Percentiles rank a stretch among this genome's conserved stretches.
These are phyloP conservation scores for Cataglyphis albicans DNA, from an alignment of 2,888 invertebrate genomes.

Conservation along the genomic window DNA sequence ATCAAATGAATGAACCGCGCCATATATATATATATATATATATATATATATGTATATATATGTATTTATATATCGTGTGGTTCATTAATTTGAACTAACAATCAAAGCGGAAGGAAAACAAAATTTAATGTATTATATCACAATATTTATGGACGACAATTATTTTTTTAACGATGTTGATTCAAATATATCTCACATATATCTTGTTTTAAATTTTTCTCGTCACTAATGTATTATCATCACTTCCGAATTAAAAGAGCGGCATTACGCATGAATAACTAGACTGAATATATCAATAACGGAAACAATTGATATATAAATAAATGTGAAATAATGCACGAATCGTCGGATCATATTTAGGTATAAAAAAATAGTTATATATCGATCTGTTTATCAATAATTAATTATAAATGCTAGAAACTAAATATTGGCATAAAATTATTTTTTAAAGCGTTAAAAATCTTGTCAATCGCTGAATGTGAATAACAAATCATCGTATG, in stretches of 20 bases:
- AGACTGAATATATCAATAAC: background rate
- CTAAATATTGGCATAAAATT: background rate
- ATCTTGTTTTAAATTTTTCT: background rate
- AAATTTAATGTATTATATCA: background rate
- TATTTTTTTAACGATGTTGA: background rate
- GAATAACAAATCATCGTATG: too few species aligned
- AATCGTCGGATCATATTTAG: background rate
- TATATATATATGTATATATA: background rate
- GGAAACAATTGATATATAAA: conserved; percentile 1
- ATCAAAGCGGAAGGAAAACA: background rate
- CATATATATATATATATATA: too few species aligned
- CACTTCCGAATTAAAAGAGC: background rate
- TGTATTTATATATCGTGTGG: background rate
- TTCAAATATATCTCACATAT: background rate
- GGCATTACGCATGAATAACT: background rate
- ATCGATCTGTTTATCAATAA: too few species aligned
- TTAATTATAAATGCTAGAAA: background rate
- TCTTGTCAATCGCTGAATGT: too few species aligned
- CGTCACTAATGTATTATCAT: background rate
- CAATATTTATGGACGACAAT: background rate
- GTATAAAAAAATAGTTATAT: background rate
- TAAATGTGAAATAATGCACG: background rate
- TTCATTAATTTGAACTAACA: background rate
- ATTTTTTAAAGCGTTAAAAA: background rate
- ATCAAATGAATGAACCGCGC: too few species aligned